Base-by-base conservation (phyloP, 1,140 invertebrate genomes). In the Drosophila lini region DNA sequence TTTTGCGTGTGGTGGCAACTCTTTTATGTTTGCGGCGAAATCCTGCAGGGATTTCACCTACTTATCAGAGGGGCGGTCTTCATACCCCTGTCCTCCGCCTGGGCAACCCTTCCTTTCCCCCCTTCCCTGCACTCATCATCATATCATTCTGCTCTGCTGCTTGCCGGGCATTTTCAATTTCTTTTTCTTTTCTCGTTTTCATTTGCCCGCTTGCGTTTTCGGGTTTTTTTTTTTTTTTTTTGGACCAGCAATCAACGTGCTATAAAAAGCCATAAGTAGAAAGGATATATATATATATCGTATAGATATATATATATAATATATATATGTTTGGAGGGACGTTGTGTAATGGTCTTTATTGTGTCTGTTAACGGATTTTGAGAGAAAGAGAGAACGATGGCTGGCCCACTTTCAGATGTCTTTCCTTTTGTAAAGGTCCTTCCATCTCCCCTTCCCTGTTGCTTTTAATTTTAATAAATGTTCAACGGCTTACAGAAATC, bases 131-230 rank as follows among this genome's bases (percentile, higher is more conserved):
- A 55, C 56, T 50, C 63, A 74, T 67, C 73, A 79, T 82, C 73
- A 79, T 82, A 83, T 83, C 80, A 81, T 76, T 75, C 73, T 65
- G 73, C 71, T 75, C 61, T 67, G 73, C 55, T 76, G 74, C 74
- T 76, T 52, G 74, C 61, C 55, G 74, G 74, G 74, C 47, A 76
- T 76, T 76, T 76, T 76, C 74, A 74, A 73, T 74, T 74, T 74
- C 48, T 57, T 64, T 73, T 61, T 50, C 53, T 73, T 74, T 73
- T 55, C 22, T 48, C 28, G 25, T 75, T 64, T 64, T 75, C 52
- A 57, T 61, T 74, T 74, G 61, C 50, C 34, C 44, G 44, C 44
- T 25, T 47, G 44, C 44, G 52, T 57, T 62, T 70, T 59, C 16
- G 47, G 38, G 53, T 59, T 48, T 57, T 53, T 31, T 40, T 16